Base-by-base conservation (phyloP, 2,113 vertebrate species). In the Aythya baeri region DNA sequence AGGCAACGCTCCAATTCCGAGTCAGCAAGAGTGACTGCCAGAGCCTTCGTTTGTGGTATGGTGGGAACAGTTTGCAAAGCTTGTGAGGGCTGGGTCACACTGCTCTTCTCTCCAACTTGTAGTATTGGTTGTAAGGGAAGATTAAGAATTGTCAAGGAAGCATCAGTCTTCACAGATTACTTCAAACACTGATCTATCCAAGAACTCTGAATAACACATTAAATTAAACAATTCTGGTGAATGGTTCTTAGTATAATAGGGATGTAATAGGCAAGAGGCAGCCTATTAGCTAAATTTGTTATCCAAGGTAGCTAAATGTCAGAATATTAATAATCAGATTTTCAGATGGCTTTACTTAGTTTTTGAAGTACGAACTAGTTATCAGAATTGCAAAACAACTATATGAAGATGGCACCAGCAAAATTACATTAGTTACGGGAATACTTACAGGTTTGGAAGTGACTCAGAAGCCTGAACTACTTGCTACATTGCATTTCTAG, bases 31-130 rank as follows among this genome's bases (percentile, higher is more conserved):
- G 11, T 7, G 32, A 10, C 43, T 7, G 2, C 23, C 79, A 8
- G 18, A 21, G 14, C 26, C 46, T 17, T 2, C 5, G 7, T 29
- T n/a, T 3, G 1, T 2, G 21, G 17, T 22, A 63, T 1, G 23
- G 2, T 4, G 2, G 54, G 61, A 74, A 38, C 7, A 21, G 20
- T 29, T 43, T 6, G 29, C 50, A 5, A 14, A 58, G 29, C 1
- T 26, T 12, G 50, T 63, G 5, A 34, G 23, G 62, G 83, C 50
- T 49, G 38, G 36, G 31, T 20, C 21, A 3, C 34, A 0, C n/a
- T 59, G 25, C 22, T 36, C 10, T 36, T 23, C 18, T 26, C 26
- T 66, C 31, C 9, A 13, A 4, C 32, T 66, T 26, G 8, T 20
- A 32, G 58, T 32, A 3, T 13, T 3, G 15, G 4, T 43, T 65